phyloP scores from a whole-genome alignment of 2,113 vertebrate genomes.

The Centropristis striata region DNA sequence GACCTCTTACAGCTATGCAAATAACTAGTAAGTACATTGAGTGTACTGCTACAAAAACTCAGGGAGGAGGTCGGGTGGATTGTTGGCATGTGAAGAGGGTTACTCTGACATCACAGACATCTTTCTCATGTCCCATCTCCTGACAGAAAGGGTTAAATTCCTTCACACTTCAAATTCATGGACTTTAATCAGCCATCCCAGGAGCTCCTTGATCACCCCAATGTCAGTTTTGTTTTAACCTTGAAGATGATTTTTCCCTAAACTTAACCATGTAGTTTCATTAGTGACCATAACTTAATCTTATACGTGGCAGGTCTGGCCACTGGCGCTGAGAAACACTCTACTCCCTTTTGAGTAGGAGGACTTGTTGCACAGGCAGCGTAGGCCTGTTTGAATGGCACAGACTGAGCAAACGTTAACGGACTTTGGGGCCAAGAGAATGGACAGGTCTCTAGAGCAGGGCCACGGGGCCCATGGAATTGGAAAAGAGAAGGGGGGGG shows the following conservation, averaged over 20 bases:
- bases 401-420: background rate
- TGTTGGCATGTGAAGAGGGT: too few species aligned
- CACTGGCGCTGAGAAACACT: background rate
- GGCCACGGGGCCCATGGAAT: conserved; percentile 5
- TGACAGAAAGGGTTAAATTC: background rate
- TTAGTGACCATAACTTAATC: background rate
- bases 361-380: background rate
- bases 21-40: background rate
- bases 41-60: background rate
- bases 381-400: background rate
- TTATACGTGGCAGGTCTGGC: background rate
- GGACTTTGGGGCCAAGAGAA: conserved; percentile 48
- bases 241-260: background rate
- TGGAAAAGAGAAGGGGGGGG: background rate
- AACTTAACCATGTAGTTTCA: background rate
- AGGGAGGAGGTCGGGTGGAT: background rate
- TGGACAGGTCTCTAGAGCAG: conserved; percentile 73
- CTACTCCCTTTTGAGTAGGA: background rate
- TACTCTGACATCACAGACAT: too few species aligned
- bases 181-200: background rate
- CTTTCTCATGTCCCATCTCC: too few species aligned
- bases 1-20: background rate
- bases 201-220: too few species aligned
- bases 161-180: background rate
- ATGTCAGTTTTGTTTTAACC: background rate